Evolutionary conservation across 2,888 invertebrate genomes (phyloP).

Genomic region (Cephus pulcher): DNA sequence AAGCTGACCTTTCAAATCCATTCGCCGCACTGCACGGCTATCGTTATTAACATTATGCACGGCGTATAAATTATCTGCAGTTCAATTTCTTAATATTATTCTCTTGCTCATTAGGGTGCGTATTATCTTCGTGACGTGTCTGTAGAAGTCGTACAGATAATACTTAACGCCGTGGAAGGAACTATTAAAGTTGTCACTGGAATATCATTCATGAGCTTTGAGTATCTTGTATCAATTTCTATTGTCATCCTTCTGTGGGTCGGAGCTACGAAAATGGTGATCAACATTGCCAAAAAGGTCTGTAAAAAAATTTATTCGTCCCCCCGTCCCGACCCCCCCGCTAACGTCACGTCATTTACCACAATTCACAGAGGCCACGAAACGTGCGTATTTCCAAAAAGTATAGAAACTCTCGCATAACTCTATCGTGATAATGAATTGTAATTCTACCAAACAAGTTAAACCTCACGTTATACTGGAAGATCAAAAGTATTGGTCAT

Average conservation of each 20-base stretch:
- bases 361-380: background rate
- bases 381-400: background rate
- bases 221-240: constrained; percentile 53
- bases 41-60: background rate
- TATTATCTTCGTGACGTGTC: background rate
- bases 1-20: background rate
- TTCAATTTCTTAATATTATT: background rate
- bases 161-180: background rate
- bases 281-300: constrained; percentile 42
- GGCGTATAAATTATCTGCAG: background rate
- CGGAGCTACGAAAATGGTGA: constrained; percentile 40
- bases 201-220: constrained; percentile 55
- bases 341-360: background rate
- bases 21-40: background rate
- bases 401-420: background rate
- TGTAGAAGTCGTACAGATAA: background rate
- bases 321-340: background rate
- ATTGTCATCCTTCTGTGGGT: constrained; percentile 53
- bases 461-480: background rate
- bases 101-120: background rate
- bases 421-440: background rate
- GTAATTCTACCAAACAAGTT: too few relatives aligned
- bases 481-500: background rate
- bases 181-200: constrained; percentile 45
- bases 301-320: background rate